These are phyloP conservation scores for Trimorus sp. DNA, from an alignment of 2,888 invertebrate genomes.

Conservation along the genomic window DNA sequence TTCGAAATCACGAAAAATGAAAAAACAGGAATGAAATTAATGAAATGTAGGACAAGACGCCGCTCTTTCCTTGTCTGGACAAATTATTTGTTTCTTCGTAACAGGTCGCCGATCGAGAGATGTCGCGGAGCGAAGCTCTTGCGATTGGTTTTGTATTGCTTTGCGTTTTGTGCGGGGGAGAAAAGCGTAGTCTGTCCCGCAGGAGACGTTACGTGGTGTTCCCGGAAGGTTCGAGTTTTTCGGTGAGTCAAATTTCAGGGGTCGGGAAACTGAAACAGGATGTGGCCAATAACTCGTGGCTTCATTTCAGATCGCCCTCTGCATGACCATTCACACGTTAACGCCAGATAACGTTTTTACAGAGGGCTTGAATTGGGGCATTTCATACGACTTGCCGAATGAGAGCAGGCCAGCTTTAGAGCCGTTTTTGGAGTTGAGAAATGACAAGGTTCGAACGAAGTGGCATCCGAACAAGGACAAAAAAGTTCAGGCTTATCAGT, in stretches of 20 bases:
- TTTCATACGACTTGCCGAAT: slow-evolving; percentile 84
- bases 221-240: slow-evolving; percentile 88
- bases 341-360: slow-evolving; percentile 83
- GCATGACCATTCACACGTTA: slow-evolving; percentile 83
- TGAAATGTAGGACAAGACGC: too few species aligned
- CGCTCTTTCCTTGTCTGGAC: too few species aligned
- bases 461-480: slow-evolving; percentile 58
- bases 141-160: slow-evolving; percentile 41
- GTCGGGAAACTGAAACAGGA: background rate
- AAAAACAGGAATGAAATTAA: too few species aligned
- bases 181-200: slow-evolving; percentile 83
- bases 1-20: background rate
- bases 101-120: slow-evolving; percentile 20
- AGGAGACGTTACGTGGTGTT: slow-evolving; percentile 86
- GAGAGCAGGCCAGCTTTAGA: slow-evolving; percentile 79
- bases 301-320: slow-evolving; percentile 82
- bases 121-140: slow-evolving; percentile 33
- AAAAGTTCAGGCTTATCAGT: slow-evolving; percentile 36
- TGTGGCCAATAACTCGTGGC: slow-evolving; percentile 32
- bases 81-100: slow-evolving; percentile 3
- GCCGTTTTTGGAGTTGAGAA: slow-evolving; percentile 75
- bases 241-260: slow-evolving; percentile 77
- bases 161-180: slow-evolving; percentile 31
- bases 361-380: slow-evolving; percentile 87
- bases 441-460: slow-evolving; percentile 71